phyloP scores from a whole-genome alignment of 2,888 invertebrate genomes.

The Alloscopus bannaensis region DNA sequence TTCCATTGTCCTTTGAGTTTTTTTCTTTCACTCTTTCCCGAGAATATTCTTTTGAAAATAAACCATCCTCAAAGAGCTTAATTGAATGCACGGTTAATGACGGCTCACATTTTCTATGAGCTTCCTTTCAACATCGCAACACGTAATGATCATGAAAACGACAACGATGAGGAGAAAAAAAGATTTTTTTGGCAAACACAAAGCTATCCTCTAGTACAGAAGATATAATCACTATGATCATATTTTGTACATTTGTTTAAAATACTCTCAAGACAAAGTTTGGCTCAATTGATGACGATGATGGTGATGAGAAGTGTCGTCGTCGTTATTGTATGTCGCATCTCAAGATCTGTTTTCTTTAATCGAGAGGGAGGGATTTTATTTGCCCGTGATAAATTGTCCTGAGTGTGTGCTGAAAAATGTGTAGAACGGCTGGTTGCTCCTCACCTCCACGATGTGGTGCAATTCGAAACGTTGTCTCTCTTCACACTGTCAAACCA shows the following conservation, averaged over 20 bases:
- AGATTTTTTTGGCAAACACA: constrained; percentile 60
- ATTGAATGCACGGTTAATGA: constrained; percentile 60
- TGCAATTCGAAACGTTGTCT: too few species aligned
- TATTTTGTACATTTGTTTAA: neutral
- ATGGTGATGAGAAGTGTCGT: too few species aligned
- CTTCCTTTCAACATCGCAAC: constrained; percentile 43
- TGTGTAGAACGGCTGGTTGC: too few species aligned
- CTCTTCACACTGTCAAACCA: too few species aligned
- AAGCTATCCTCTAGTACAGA: neutral
- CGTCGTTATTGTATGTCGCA: neutral
- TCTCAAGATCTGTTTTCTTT: constrained; percentile 11
- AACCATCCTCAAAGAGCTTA: constrained; percentile 62
- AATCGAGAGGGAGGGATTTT: constrained; percentile 33
- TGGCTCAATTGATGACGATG: too few species aligned
- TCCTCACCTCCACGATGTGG: too few species aligned
- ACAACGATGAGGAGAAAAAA: too few species aligned
- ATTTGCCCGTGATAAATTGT: constrained; percentile 41
- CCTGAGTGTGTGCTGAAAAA: neutral
- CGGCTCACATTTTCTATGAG: constrained; percentile 51
- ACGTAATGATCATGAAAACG: constrained; percentile 47
- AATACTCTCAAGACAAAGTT: too few species aligned
- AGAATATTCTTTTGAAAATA: constrained; percentile 49
- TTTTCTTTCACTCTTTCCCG: constrained; percentile 14
- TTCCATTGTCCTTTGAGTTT: too few species aligned
- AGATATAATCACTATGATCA: neutral